These are phyloP conservation scores for Acrocephalus arundinaceus DNA, from an alignment of 2,113 vertebrate genomes.

Conservation along the genomic window DNA sequence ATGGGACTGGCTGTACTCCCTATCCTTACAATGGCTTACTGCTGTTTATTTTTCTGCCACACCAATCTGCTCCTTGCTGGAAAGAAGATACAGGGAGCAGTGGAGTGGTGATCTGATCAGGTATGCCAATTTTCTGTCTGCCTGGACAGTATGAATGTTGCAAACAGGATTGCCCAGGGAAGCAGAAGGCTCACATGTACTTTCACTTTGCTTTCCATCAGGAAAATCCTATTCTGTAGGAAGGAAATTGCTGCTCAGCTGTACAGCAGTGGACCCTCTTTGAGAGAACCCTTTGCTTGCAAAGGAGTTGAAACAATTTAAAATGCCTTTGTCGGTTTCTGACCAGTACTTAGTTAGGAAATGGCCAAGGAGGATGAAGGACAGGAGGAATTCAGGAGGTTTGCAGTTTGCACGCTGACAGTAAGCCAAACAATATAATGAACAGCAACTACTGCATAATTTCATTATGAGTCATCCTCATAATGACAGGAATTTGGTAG, in stretches of 20 bases:
- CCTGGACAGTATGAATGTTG: background rate
- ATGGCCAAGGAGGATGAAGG: background rate
- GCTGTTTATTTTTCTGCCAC: background rate
- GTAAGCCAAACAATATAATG: conserved; percentile 52
- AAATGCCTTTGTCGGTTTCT: background rate
- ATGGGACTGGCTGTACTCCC: background rate
- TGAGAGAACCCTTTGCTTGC: background rate
- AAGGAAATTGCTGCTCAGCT: background rate
- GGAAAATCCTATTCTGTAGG: background rate
- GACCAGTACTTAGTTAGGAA: conserved; percentile 5
- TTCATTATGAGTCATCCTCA: conserved; percentile 72
- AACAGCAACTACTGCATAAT: conserved; percentile 56
- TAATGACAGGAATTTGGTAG: conserved; percentile 67
- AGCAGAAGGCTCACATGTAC: background rate
- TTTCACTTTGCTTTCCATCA: background rate
- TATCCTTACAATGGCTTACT: background rate
- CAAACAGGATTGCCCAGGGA: background rate
- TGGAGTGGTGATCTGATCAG: background rate
- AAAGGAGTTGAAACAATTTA: background rate
- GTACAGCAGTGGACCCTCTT: background rate
- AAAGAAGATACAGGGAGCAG: background rate
- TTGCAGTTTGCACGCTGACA: conserved; percentile 24
- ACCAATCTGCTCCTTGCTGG: background rate
- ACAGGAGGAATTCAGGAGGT: conserved; percentile 13
- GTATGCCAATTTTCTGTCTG: background rate